Percentiles rank a stretch among this genome's conserved stretches.
Evolutionary conservation across 2,888 invertebrate species (phyloP).

Genomic region (Synanthedon formicaeformis): DNA sequence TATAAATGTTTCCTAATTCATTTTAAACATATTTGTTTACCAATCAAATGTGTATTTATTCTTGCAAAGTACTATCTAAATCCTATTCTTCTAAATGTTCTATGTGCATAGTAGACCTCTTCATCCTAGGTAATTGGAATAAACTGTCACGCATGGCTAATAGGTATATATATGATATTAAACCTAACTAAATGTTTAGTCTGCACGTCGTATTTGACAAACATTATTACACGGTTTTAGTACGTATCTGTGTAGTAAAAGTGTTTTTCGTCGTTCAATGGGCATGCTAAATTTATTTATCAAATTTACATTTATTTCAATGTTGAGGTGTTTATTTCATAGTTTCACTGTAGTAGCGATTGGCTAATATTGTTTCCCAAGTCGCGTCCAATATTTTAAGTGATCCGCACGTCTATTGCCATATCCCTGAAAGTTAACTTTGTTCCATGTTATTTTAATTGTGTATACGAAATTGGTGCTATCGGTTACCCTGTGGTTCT

Average conservation of each 20-base stretch:
- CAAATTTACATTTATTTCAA: slow-evolving; percentile 20
- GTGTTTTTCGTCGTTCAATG: slow-evolving; percentile 39
- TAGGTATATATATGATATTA: slow-evolving; percentile 41
- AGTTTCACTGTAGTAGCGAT: neutral
- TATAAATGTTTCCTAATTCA: slow-evolving; percentile 31
- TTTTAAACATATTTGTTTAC: slow-evolving; percentile 34
- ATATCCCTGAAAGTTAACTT: slow-evolving; percentile 8
- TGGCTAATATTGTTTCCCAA: slow-evolving; percentile 3
- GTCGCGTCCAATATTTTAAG: slow-evolving; percentile 1
- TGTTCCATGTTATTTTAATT: slow-evolving; percentile 9
- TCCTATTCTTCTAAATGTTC: slow-evolving; percentile 33
- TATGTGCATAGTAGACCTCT: slow-evolving; percentile 35
- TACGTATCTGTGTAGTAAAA: slow-evolving; percentile 47
- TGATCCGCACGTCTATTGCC: neutral
- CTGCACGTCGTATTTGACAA: slow-evolving; percentile 61
- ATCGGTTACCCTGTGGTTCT: slow-evolving; percentile 64
- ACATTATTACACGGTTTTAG: slow-evolving; percentile 43
- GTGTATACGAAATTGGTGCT: slow-evolving; percentile 15
- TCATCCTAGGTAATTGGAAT: slow-evolving; percentile 32
- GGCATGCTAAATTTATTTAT: slow-evolving; percentile 44
- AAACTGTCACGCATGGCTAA: slow-evolving; percentile 57
- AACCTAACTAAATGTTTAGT: slow-evolving; percentile 60
- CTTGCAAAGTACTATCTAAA: slow-evolving; percentile 20
- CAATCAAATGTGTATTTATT: slow-evolving; percentile 37
- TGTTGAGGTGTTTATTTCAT: slow-evolving; percentile 21